Conservation (phyloP, 2,797 vertebrate species). For the Syngnathus acus region DNA sequence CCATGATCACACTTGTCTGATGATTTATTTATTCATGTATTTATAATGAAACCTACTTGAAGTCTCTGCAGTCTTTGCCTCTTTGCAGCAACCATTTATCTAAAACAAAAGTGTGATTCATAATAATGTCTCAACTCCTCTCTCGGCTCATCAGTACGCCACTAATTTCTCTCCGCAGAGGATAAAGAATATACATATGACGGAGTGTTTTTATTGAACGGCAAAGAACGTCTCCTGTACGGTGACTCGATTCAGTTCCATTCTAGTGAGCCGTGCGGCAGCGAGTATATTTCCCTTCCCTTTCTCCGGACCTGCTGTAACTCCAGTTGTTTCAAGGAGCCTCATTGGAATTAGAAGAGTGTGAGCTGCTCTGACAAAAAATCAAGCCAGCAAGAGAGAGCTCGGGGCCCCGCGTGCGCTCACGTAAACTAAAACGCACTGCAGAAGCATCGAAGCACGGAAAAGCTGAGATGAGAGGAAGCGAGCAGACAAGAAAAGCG, state of each 20-base stretch:
- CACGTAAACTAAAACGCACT: neutral
- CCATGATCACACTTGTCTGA: too few relatives aligned
- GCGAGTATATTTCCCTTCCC: neutral
- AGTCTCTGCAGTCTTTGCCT: too few relatives aligned
- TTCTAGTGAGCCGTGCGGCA: neutral
- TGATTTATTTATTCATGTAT: too few relatives aligned
- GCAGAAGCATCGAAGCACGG: neutral
- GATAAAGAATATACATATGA: too few relatives aligned
- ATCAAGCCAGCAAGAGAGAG: neutral
- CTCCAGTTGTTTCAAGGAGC: neutral
- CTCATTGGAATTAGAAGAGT: neutral
- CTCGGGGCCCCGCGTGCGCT: neutral
- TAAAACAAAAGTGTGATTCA: too few relatives aligned
- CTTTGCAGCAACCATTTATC: too few relatives aligned
- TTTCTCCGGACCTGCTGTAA: neutral
- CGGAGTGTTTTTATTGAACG: too few relatives aligned
- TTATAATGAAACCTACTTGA: too few relatives aligned
- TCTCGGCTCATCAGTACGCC: too few relatives aligned
- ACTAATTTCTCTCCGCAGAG: too few relatives aligned
- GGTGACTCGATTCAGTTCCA: neutral
- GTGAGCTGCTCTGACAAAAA: neutral
- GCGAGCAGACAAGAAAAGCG: slow-evolving; percentile 56
- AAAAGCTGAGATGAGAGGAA: slow-evolving; percentile 46
- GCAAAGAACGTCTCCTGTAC: neutral
- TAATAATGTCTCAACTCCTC: too few relatives aligned